Base-by-base conservation (phyloP, 2,113 vertebrate genomes). In the Cathartes aura region DNA sequence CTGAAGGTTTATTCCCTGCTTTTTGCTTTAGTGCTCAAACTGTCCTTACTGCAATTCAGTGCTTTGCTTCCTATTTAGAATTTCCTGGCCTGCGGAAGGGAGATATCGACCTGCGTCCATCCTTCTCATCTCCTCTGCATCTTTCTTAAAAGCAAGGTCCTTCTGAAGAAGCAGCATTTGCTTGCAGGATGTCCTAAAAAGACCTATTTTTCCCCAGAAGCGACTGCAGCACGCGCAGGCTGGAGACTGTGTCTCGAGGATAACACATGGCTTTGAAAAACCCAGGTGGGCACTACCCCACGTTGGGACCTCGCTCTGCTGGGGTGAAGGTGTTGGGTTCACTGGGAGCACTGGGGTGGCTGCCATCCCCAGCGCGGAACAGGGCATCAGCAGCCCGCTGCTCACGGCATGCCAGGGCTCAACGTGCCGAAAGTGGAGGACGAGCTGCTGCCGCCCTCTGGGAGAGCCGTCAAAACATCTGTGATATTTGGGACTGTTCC, bases 381-480 rank as follows among this genome's bases (percentile, higher is more conserved):
- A 5, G 36, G 67, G 62, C 81, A 76, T 73, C 85, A 58, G 89
- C 96, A 60, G 45, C 75, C 40, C 1, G 5, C 48, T 52, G 84
- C 89, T 94, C 17, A 0, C 13, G 1, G 75, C 94, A 5, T 94
- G 95, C 97, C 95, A 89, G 43, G 83, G 79, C 95, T 91, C 82
- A 21, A 19, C 70, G 6, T 94, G 94, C 95, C 68, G 79, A 86
- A 83, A 97, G 94, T 75, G 90, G 75, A 86, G 90, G 59, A 73
- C 8, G 64, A 91, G 89, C 97, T 93, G 95, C 95, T 92, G 91
- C 94, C 60, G 58, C 94, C 96, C 93, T 95, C 91, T 67, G 96
- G 97, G 96, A 95, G 92, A 95, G 86, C 95, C 63, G 48, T 89
- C 91, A 88, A 92, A 98, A 98, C 97, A 98, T 96, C 96, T 98